Evolutionary conservation across 2,888 invertebrate genomes (phyloP).

Genomic region (Drosophila monieri): DNA sequence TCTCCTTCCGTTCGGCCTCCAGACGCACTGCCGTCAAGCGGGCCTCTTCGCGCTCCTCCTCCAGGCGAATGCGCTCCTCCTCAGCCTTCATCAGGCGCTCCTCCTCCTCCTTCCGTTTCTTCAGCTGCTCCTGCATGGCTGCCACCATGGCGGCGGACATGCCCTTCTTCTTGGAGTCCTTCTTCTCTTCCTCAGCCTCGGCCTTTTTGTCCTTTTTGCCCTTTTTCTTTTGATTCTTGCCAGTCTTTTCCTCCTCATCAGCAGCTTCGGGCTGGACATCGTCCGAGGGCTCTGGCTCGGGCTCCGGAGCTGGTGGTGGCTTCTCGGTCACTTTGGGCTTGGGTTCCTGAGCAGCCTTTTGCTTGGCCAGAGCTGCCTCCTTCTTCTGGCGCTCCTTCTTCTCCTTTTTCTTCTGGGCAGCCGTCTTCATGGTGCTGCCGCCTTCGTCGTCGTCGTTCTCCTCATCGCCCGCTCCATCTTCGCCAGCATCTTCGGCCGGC

Average conservation of each 20-base stretch:
- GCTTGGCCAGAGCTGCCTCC: conserved; percentile 85
- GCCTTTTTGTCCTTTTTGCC: conserved; percentile 84
- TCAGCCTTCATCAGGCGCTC: conserved; percentile 89
- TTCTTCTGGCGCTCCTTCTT: conserved; percentile 93
- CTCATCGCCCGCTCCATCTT: conserved; percentile 82
- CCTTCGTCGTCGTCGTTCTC: conserved; percentile 86
- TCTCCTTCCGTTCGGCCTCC: conserved; percentile 94
- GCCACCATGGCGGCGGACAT: conserved; percentile 94
- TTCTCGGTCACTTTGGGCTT: conserved; percentile 73
- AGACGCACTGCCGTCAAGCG: conserved; percentile 90
- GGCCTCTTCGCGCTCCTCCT: conserved; percentile 90
- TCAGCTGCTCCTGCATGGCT: conserved; percentile 96
- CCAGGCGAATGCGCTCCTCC: conserved; percentile 90
- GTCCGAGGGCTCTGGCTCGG: conserved; percentile 26
- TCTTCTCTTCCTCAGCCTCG: conserved; percentile 85
- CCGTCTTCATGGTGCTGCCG: conserved; percentile 88
- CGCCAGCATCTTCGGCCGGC: conserved; percentile 21
- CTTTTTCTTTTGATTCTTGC: conserved; percentile 83
- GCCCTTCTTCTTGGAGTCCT: conserved; percentile 86
- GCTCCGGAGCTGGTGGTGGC: conserved; percentile 44
- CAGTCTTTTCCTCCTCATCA: conserved; percentile 75
- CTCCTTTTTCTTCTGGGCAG: conserved; percentile 95
- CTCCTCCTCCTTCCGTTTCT: conserved; percentile 94
- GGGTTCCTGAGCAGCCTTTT: conserved; percentile 82
- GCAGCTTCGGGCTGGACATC: conserved; percentile 32